These are phyloP conservation scores for Ochropacha duplaris DNA, from an alignment of 2,888 invertebrate genomes.

Conservation along the genomic window DNA sequence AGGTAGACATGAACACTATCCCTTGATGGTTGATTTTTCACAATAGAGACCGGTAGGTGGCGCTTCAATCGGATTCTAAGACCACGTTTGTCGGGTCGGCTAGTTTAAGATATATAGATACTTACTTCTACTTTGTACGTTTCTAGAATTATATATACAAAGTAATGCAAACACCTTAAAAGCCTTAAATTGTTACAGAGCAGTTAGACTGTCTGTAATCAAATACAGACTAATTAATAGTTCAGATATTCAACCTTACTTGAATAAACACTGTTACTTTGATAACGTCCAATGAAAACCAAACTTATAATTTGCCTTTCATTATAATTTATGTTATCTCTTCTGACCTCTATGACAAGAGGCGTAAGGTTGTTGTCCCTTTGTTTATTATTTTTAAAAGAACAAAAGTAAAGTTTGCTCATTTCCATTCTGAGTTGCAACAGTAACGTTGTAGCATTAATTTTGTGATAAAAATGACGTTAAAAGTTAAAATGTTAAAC, in stretches of 20 bases:
- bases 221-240: slow-evolving; percentile 37
- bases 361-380: background rate
- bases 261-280: slow-evolving; percentile 40
- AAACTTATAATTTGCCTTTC: slow-evolving; percentile 13
- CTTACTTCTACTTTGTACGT: too few relatives aligned
- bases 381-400: background rate
- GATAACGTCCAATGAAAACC: slow-evolving; percentile 32
- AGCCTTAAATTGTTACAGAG: slow-evolving; percentile 14
- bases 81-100: too few relatives aligned
- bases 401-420: background rate
- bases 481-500: slow-evolving; percentile 19
- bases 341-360: too few relatives aligned
- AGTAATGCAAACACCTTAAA: slow-evolving; percentile 1
- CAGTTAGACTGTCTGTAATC: slow-evolving; percentile 22
- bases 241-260: slow-evolving; percentile 24
- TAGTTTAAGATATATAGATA: too few relatives aligned
- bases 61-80: too few relatives aligned
- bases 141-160: background rate
- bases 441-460: slow-evolving; percentile 15
- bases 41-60: too few relatives aligned
- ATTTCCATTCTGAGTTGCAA: background rate
- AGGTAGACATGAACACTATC: too few relatives aligned
- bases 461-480: slow-evolving; percentile 30
- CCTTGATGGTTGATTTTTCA: too few relatives aligned
- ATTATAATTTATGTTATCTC: background rate